Conservation (phyloP, 2,113 vertebrate genomes). For the Tachysurus fulvidraco region DNA sequence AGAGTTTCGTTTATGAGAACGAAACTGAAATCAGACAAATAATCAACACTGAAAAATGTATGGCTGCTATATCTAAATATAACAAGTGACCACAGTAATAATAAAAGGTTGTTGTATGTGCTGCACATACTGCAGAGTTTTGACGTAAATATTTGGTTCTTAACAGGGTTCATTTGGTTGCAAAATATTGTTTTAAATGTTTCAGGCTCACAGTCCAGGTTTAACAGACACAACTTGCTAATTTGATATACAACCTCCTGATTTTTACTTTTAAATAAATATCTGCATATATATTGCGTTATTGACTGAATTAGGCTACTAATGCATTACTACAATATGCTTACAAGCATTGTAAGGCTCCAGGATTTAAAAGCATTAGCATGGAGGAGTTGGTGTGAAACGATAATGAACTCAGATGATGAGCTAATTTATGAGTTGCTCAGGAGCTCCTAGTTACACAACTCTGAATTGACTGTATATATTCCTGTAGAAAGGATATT, state of each 20-base stretch:
- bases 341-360: too few species aligned
- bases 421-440: too few species aligned
- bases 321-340: too few species aligned
- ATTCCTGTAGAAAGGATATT: too few species aligned
- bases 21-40: not conserved
- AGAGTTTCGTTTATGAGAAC: not conserved
- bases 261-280: not conserved
- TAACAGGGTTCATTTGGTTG: not conserved
- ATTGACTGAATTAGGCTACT: too few species aligned
- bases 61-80: not conserved
- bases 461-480: too few species aligned
- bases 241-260: not conserved
- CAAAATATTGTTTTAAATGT: not conserved
- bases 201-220: not conserved
- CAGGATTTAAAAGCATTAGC: too few species aligned
- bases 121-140: not conserved
- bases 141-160: not conserved
- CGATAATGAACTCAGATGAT: too few species aligned
- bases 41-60: not conserved
- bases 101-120: not conserved
- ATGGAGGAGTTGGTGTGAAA: too few species aligned
- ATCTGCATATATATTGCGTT: too few species aligned
- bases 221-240: not conserved
- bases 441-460: too few species aligned
- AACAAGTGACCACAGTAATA: not conserved